These are phyloP conservation scores for Sthenelais limicola DNA, from an alignment of 2,888 invertebrate genomes.

Conservation along the genomic window DNA sequence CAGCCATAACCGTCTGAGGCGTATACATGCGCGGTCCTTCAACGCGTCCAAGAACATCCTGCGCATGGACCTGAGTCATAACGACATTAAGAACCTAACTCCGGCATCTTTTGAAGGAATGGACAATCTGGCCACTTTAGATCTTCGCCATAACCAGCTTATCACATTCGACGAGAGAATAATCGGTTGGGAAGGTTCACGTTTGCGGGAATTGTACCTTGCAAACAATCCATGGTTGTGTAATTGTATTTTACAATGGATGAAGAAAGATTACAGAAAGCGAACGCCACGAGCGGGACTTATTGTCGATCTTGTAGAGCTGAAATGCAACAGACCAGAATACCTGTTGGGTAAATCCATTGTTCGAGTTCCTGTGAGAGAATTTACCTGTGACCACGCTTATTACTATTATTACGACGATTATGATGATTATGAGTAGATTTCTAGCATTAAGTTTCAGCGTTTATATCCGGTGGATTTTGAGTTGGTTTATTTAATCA, in stretches of 20 bases:
- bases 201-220: conserved; percentile 37
- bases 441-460: too few relatives aligned
- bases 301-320: conserved; percentile 28
- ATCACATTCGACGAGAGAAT: conserved; percentile 46
- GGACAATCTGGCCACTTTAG: conserved; percentile 44
- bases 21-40: conserved; percentile 37
- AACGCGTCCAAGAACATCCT: conserved; percentile 24
- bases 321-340: conserved; percentile 45
- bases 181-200: conserved; percentile 17
- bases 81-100: conserved; percentile 44
- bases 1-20: conserved; percentile 20
- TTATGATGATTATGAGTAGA: too few relatives aligned
- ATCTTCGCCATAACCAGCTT: conserved; percentile 46
- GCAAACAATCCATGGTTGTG: conserved; percentile 50
- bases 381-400: conserved; percentile 48
- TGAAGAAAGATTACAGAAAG: conserved; percentile 40
- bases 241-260: conserved; percentile 48
- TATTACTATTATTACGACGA: conserved; percentile 48
- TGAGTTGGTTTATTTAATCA: too few relatives aligned
- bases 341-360: conserved; percentile 34
- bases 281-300: not conserved
- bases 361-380: conserved; percentile 24
- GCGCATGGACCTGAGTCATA: conserved; percentile 44
- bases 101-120: conserved; percentile 45
- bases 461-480: too few relatives aligned